These are phyloP conservation scores for Ephydatia muelleri DNA, from an alignment of 37 sponge, comb jelly and placozoan species.

Conservation along the genomic window DNA sequence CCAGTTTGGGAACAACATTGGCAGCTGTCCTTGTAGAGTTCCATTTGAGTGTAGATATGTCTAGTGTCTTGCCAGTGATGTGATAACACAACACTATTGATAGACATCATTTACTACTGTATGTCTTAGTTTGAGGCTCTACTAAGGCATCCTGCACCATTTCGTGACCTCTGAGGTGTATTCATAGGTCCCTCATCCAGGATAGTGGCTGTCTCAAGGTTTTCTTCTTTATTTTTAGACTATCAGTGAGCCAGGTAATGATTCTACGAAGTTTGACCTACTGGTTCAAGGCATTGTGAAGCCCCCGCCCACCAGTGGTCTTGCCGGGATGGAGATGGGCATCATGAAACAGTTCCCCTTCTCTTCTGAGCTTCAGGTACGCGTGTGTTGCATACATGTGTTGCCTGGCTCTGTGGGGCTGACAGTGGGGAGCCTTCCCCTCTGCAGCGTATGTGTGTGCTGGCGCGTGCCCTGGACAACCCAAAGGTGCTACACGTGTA, in stretches of 20 bases:
- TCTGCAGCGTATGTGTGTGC: constrained; percentile 73
- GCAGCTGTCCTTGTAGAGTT: too few species aligned
- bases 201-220: not conserved
- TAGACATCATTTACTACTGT: too few species aligned
- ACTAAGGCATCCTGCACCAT: too few species aligned
- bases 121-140: too few species aligned
- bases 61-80: too few species aligned
- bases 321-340: constrained; percentile 39
- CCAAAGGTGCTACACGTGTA: constrained; percentile 51
- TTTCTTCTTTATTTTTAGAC: not conserved
- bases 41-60: too few species aligned
- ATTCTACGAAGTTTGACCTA: constrained; percentile 54
- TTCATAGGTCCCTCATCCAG: too few species aligned
- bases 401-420: not conserved
- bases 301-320: constrained; percentile 13
- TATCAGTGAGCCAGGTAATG: not conserved
- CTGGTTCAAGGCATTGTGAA: constrained; percentile 44
- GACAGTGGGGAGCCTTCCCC: not conserved
- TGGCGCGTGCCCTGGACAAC: constrained; percentile 53
- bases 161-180: too few species aligned
- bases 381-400: not conserved
- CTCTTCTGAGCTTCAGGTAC: constrained; percentile 75
- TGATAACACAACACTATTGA: too few species aligned
- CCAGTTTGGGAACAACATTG: too few species aligned
- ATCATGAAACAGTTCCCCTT: constrained; percentile 82